Base-by-base conservation (phyloP, 2,113 vertebrate genomes). In the Bubo bubo region DNA sequence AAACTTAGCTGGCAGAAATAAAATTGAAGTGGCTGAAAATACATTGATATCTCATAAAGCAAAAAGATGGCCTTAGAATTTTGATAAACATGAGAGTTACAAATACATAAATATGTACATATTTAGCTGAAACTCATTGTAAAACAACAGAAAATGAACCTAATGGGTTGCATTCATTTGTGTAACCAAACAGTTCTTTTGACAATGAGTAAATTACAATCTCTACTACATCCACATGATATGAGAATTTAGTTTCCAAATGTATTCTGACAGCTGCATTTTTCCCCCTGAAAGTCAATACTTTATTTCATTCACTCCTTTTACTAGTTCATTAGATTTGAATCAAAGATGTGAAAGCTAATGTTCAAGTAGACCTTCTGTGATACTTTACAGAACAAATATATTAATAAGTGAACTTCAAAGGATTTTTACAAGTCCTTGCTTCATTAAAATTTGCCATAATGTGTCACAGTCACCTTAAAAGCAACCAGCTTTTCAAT, bases 361-460 rank as follows among this genome's bases (percentile, higher is more conserved):
- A 22, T 34, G 14, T 79, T 93, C 47, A 68, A 81, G 58, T 52
- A 86, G 87, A 72, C 41, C 26, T 81, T 95, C 77, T 63, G 37
- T 80, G 52, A 68, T 90, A 81, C 49, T 93, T 97, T 93, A 58
- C 87, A 92, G 89, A 95, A 75, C n/a, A 90, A 83, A 76, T 58
- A 43, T 39, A 80, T 83, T 94, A 93, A 93, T 89, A 43, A 88
- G 59, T 21, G 39, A 88, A 47, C 71, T 94, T 96, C 63, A 86
- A 79, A 97, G 89, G 62, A 62, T 45, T 94, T 95, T 92, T 90
- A 60, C 39, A 92, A 95, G 82, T 35, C 53, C 45, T 77, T 68
- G 63, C 85, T 88, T 91, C 82, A 87, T 97, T 97, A 95, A 94
- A 82, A 92, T 91, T 92, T 92, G 11, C 37, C 8, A 30, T 87